phyloP scores from a whole-genome alignment of 2,113 vertebrate species.

The Clarias magur region DNA sequence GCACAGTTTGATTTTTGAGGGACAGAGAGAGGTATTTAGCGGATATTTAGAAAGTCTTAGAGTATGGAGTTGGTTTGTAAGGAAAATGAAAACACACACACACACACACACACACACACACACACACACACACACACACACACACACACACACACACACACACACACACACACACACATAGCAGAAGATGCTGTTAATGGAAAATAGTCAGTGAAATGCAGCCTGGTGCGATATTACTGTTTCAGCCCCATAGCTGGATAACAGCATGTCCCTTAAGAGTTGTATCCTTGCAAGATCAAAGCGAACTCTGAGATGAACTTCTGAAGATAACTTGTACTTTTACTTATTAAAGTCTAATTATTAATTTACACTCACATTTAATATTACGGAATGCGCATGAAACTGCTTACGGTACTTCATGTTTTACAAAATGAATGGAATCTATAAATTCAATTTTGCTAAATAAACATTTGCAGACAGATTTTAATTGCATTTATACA shows the following conservation, averaged over 20 bases:
- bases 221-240: too few relatives aligned
- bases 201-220: neutral
- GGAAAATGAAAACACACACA: neutral
- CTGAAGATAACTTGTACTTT: too few relatives aligned
- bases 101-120: neutral
- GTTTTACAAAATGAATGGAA: too few relatives aligned
- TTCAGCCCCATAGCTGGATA: too few relatives aligned
- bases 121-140: neutral
- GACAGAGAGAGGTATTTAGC: constrained; percentile 1
- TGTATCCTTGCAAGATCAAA: too few relatives aligned
- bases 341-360: too few relatives aligned
- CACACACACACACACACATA: neutral
- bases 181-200: neutral
- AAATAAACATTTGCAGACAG: neutral
- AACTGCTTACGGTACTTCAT: too few relatives aligned
- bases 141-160: neutral
- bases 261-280: neutral
- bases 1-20: neutral
- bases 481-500: neutral
- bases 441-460: neutral
- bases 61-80: neutral
- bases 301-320: too few relatives aligned
- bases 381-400: too few relatives aligned
- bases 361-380: too few relatives aligned
- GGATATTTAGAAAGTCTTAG: neutral